A percentile compares a stretch with the other conserved stretches of the same genome.
Evolutionary conservation across 2,888 invertebrate species (phyloP).

Genomic region (Spisula subtruncata): DNA sequence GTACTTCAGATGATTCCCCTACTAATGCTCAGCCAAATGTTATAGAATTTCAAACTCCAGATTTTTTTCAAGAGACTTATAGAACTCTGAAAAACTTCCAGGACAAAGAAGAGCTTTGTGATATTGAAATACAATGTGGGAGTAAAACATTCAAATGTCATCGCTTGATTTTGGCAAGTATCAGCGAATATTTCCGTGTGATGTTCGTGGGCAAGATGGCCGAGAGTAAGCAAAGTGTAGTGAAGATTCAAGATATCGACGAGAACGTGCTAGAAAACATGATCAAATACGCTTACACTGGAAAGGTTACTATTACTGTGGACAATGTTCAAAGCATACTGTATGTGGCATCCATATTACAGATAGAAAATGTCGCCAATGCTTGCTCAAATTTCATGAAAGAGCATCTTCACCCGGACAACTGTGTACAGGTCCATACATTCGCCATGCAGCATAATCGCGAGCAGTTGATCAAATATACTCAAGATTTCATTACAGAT

Average conservation of each 20-base stretch:
- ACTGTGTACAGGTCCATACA: slow-evolving; percentile 88
- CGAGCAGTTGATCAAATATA: slow-evolving; percentile 83
- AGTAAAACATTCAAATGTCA: slow-evolving; percentile 86
- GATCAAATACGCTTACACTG: slow-evolving; percentile 88
- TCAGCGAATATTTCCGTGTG: slow-evolving; percentile 88
- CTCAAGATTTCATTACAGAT: slow-evolving; percentile 85
- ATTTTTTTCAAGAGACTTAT: slow-evolving; percentile 75
- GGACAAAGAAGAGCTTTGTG: slow-evolving; percentile 85
- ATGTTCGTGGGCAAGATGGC: slow-evolving; percentile 88
- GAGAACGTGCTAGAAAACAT: slow-evolving; percentile 85
- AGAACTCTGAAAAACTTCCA: slow-evolving; percentile 82
- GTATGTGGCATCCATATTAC: slow-evolving; percentile 88
- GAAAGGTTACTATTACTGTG: slow-evolving; percentile 86
- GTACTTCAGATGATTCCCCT: slow-evolving; percentile 15
- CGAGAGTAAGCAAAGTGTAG: slow-evolving; percentile 83
- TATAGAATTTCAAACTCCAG: slow-evolving; percentile 59
- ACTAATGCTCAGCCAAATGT: slow-evolving; percentile 23
- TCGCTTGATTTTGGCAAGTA: slow-evolving; percentile 88
- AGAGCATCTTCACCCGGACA: slow-evolving; percentile 87
- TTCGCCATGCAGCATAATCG: slow-evolving; percentile 88
- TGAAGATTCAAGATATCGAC: slow-evolving; percentile 87
- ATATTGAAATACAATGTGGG: slow-evolving; percentile 84
- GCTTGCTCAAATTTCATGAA: slow-evolving; percentile 88
- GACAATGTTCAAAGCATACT: slow-evolving; percentile 88
- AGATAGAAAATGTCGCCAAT: slow-evolving; percentile 88